Evolutionary conservation across 2,888 invertebrate species (phyloP), one percentile per base, ranked within the genome.

Genomic region (Acheta domesticus): DNA sequence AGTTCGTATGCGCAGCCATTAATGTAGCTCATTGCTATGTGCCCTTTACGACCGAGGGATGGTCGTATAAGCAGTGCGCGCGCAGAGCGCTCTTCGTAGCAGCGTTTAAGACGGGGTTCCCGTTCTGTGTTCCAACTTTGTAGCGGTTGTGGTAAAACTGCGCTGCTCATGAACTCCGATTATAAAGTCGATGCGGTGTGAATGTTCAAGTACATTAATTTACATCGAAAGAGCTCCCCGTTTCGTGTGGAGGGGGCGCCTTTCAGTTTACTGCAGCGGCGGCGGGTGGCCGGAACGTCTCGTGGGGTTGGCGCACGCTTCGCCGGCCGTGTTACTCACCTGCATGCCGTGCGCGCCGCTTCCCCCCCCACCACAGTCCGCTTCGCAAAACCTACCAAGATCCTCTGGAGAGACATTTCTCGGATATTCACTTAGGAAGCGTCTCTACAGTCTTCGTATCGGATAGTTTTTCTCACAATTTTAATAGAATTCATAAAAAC

Each of bases 171-270:
- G 14, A n/a, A 14, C 62, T n/a, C 16, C 62, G 62, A 62, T 62
- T 62, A 62, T 62, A 62, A 62, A 62, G 62, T 62, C 62, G 62
- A 62, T 62, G 62, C 62, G 62, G 62, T 62, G 62, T 62, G 75
- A 21, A 75, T 75, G 75, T 75, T 75, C 21, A 75, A 21, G 75
- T 20, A 75, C 23, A 36, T 36, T 62, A 62, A 62, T 62, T 62
- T 62, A 62, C 62, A 62, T 62, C 62, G 62, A 62, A 14, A 62
- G 62, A 62, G 62, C 11, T n/a, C 62, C 62, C n/a, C 62, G 8
- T 62, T 62, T n/a, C n/a, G 62, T n/a, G 62, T 62, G 5, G 62
- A 62, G 62, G 62, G n/a, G 36, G 5, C 5, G 5, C 1, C 1
- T 36, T 36, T 36, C 36, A 36, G 36, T 36, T 36, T 36, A 36